These are phyloP conservation scores for Abrostola triplasia DNA, from an alignment of 2,888 invertebrate genomes.

Conservation along the genomic window DNA sequence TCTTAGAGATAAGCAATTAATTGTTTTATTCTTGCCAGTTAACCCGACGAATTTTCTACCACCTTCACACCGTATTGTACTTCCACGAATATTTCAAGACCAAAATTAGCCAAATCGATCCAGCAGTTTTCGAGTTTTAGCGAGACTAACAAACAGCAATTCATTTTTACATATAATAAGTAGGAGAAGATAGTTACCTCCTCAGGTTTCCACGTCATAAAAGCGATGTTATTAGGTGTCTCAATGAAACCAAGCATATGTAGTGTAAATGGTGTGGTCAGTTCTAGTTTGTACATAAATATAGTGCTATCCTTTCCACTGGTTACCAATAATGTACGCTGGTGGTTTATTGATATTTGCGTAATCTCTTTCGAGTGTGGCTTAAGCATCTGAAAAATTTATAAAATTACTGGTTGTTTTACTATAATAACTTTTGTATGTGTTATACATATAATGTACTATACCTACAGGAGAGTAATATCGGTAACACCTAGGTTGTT, in stretches of 20 bases:
- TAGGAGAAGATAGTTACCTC: slow-evolving; percentile 76
- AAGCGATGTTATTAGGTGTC: slow-evolving; percentile 89
- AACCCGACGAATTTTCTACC: no score
- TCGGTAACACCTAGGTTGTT: no score
- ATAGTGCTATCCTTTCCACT: slow-evolving; percentile 91
- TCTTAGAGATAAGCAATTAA: background rate
- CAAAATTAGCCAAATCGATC: no score
- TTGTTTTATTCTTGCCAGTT: background rate
- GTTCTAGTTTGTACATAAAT: slow-evolving; percentile 89
- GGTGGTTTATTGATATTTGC: slow-evolving; percentile 88
- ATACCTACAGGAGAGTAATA: no score
- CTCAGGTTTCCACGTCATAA: slow-evolving; percentile 90
- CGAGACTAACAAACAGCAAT: no score
- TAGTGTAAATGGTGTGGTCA: slow-evolving; percentile 81
- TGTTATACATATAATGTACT: no score
- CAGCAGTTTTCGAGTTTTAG: no score
- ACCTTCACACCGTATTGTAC: no score
- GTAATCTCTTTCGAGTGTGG: slow-evolving; percentile 91
- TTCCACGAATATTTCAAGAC: no score
- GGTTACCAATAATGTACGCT: slow-evolving; percentile 89
- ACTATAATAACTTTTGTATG: no score
- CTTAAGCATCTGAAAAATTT: slow-evolving; percentile 85
- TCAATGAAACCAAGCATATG: slow-evolving; percentile 91
- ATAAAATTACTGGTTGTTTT: no score
- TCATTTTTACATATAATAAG: no score